These are phyloP conservation scores for Operophtera brumata DNA, from an alignment of 2,888 invertebrate genomes.

Conservation along the genomic window DNA sequence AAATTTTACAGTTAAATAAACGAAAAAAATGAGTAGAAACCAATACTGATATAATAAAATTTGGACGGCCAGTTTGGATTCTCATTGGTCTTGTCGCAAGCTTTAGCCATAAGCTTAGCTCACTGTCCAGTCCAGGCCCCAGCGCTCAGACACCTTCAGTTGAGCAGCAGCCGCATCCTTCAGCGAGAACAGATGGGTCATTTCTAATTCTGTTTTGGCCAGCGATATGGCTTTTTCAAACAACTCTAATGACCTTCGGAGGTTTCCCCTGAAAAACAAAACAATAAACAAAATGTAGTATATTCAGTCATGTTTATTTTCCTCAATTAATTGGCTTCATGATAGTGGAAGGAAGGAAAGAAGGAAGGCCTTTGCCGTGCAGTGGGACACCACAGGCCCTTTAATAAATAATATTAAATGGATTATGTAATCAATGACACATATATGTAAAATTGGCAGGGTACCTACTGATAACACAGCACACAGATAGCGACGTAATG, in stretches of 20 bases:
- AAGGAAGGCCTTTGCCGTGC: no score
- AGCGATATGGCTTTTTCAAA: constrained; percentile 94
- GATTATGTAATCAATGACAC: constrained; percentile 16
- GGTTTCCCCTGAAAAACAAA: constrained; percentile 85
- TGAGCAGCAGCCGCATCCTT: constrained; percentile 95
- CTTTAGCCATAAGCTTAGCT: constrained; percentile 57
- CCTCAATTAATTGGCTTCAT: not conserved
- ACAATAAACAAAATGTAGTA: not conserved
- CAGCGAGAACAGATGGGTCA: constrained; percentile 94
- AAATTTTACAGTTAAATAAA: constrained; percentile 24
- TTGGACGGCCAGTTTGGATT: constrained; percentile 57
- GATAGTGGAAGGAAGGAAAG: no score
- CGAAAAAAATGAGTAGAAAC: constrained; percentile 14
- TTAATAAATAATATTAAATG: no score
- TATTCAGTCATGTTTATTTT: not conserved
- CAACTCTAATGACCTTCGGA: constrained; percentile 89
- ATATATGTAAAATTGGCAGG: constrained; percentile 33
- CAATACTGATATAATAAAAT: constrained; percentile 12
- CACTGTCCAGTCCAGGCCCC: constrained; percentile 83
- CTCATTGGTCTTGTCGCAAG: constrained; percentile 50
- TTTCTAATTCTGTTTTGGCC: constrained; percentile 92
- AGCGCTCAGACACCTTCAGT: constrained; percentile 87
- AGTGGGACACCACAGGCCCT: no score
- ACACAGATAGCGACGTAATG: constrained; percentile 19
- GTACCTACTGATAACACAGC: constrained; percentile 30